Evolutionary conservation across 2,888 invertebrate species (phyloP).

Genomic region (Andrena camellia): DNA sequence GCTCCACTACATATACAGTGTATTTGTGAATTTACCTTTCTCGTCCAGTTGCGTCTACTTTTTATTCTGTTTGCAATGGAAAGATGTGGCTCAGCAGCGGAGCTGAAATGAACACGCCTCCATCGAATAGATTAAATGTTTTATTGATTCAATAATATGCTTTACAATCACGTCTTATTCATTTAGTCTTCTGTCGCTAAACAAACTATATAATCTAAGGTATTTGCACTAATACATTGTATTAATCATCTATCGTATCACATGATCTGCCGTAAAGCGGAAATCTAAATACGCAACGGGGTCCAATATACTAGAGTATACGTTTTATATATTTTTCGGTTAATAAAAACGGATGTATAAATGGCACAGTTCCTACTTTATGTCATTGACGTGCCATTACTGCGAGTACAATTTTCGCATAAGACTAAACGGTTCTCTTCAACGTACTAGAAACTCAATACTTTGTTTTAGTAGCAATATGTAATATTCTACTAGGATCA

Average conservation of each 20-base stretch:
- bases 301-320: constrained; percentile 26
- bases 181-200: constrained; percentile 38
- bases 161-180: constrained; percentile 26
- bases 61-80: neutral
- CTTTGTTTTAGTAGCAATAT: constrained; percentile 47
- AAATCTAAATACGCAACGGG: constrained; percentile 53
- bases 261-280: constrained; percentile 51
- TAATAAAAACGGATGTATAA: constrained; percentile 46
- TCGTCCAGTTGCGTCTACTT: constrained; percentile 11
- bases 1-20: constrained; percentile 51
- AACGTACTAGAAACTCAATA: constrained; percentile 61
- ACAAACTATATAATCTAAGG: constrained; percentile 43
- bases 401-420: constrained; percentile 10
- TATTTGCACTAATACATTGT: constrained; percentile 54
- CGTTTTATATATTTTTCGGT: constrained; percentile 21
- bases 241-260: constrained; percentile 53
- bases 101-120: neutral
- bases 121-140: constrained; percentile 49
- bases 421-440: constrained; percentile 34
- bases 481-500: constrained; percentile 65
- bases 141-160: constrained; percentile 65
- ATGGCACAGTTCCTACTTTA: constrained; percentile 46
- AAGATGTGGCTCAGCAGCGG: neutral
- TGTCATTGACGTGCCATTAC: constrained; percentile 29
- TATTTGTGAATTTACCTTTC: constrained; percentile 54